Conservation (phyloP, 2,888 invertebrate genomes). For the Bugula neritina region DNA sequence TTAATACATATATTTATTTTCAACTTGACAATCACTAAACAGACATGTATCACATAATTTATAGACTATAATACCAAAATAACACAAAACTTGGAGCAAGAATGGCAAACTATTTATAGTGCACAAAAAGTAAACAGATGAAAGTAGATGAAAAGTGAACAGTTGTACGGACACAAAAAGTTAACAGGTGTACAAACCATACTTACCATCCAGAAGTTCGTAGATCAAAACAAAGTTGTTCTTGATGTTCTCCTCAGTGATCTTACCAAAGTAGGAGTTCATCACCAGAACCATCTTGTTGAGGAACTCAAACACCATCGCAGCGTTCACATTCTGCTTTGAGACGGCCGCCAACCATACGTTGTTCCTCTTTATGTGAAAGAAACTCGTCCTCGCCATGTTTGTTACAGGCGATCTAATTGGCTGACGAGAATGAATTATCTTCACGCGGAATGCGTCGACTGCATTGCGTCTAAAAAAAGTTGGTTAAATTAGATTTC, state of each 20-base stretch:
- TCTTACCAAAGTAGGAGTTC: slow-evolving; percentile 99
- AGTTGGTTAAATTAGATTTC: too few species aligned
- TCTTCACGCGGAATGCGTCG: slow-evolving; percentile 98
- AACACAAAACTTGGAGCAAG: too few species aligned
- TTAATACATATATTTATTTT: too few species aligned
- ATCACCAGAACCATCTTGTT: slow-evolving; percentile 86
- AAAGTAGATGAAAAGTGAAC: too few species aligned
- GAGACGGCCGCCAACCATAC: slow-evolving; percentile 99
- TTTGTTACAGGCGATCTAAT: slow-evolving; percentile 98
- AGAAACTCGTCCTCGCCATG: slow-evolving; percentile 97
- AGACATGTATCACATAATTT: too few species aligned
- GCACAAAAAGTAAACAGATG: too few species aligned
- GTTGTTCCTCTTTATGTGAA: slow-evolving; percentile 96
- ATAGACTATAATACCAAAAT: too few species aligned
- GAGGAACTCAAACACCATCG: slow-evolving; percentile 98
- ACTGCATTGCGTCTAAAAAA: slow-evolving; percentile 77
- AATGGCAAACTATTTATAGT: too few species aligned
- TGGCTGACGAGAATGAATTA: slow-evolving; percentile 92
- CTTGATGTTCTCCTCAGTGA: slow-evolving; percentile 99
- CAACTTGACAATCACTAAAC: too few species aligned
- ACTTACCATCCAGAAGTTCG: slow-evolving; percentile 87
- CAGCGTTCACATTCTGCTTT: slow-evolving; percentile 99
- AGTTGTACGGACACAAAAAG: too few species aligned
- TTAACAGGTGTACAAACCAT: too few species aligned
- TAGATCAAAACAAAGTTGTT: slow-evolving; percentile 99